Evolutionary conservation across 92 coral and sea anemone genomes (phyloP), one percentile per base, ranked within the genome.

Genomic region (Pocillopora meandrina): DNA sequence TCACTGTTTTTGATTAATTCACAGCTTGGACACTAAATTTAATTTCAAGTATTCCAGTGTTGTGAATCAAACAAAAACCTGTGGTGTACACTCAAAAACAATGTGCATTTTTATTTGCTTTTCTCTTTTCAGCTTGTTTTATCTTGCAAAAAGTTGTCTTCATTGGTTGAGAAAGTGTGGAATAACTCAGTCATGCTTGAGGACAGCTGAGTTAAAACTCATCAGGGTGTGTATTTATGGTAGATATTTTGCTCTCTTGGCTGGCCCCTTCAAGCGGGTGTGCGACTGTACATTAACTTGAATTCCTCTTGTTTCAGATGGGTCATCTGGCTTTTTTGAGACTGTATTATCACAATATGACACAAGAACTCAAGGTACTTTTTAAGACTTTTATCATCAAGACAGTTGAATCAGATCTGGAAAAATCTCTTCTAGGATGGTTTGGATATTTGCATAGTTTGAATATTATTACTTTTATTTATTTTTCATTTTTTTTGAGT

Each of bases 91-190:
- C 5, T 15, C 16, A 2, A 42, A 33, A 26, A 10, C 0, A 8
- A 9, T 10, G 1, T 21, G 11, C 49, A 12, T n/a, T 6, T 6
- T 11, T 59, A 6, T 18, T 56, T 2, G 15, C 10, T 75, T 57
- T 55, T 75, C 9, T 56, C 9, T n/a, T 33, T 19, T 81, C 79
- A 96, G 99, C 67, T 90, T 96, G 83, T 85, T 96, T 58, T 96
- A 92, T 86, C 94, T 96, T 82, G 97, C 98, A 2, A 96, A 94
- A 74, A 96, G 96, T 85, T 90, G 91, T 84, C 91, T 96, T 47
- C 99, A 96, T 71, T 94, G 99, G 99, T 82, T 96, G 47, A 94
- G 90, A 76, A 94, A 89, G 80, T 88, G 85, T 78, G 88, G 87
- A 5, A 75, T 90, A 12, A 82, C 84, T 75, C 93, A 93, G 68